Percentiles rank a stretch among this genome's conserved stretches.
Conservation (phyloP, 2,113 vertebrate genomes). For the Furnarius figulus region DNA sequence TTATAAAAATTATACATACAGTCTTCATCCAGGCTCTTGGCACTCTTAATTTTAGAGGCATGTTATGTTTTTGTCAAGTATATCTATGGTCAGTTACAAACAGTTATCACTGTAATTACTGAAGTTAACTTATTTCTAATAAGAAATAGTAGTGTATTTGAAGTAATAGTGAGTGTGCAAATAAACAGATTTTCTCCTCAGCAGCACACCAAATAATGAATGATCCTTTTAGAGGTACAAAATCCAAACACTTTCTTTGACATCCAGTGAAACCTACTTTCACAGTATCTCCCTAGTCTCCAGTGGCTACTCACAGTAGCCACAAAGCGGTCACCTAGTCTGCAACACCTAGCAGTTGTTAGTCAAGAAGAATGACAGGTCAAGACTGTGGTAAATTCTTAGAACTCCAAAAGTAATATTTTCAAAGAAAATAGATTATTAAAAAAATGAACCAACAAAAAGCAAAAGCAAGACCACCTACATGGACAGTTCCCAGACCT, state of each 20-base stretch:
- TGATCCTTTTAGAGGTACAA: not conserved
- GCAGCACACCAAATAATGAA: not conserved
- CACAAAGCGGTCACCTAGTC: not conserved
- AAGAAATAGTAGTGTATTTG: not conserved
- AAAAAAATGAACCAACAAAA: not conserved
- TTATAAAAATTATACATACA: not conserved
- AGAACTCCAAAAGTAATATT: not conserved
- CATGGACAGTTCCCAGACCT: not conserved
- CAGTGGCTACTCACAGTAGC: not conserved
- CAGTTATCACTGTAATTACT: rapidly evolving
- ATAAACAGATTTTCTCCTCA: not conserved
- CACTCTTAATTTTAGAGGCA: not conserved
- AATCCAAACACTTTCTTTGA: not conserved
- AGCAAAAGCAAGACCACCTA: not conserved
- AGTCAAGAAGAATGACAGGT: not conserved
- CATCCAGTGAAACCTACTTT: not conserved
- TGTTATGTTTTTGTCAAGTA: not conserved
- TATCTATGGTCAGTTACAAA: not conserved
- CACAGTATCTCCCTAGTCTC: not conserved
- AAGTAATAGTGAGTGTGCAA: rapidly evolving
- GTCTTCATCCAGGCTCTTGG: not conserved
- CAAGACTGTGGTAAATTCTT: not conserved
- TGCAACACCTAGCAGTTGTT: not conserved
- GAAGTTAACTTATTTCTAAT: not conserved
- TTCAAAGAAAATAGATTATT: not conserved